phyloP scores from a whole-genome alignment of 2,888 invertebrate genomes.

The Spialia ferax region DNA sequence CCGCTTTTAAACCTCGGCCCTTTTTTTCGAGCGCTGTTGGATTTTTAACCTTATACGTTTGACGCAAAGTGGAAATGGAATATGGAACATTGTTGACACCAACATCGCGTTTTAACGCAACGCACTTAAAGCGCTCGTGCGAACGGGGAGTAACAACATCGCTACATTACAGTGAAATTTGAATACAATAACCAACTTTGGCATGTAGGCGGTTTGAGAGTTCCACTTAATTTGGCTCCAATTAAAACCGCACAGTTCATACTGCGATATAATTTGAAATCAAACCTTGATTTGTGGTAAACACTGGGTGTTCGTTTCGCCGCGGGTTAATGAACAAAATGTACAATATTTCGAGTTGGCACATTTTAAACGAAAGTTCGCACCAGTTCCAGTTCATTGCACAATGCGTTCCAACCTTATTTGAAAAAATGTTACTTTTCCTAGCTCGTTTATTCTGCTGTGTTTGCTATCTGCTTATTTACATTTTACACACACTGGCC shows the following conservation, averaged over 20 bases:
- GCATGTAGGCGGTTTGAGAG: slow-evolving; percentile 40
- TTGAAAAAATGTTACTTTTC: slow-evolving; percentile 16
- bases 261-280: slow-evolving; percentile 24
- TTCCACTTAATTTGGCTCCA: slow-evolving; percentile 43
- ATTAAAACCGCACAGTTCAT: slow-evolving; percentile 33
- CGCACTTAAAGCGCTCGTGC: too few relatives aligned
- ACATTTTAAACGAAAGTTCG: neutral
- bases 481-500: neutral
- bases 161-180: slow-evolving; percentile 56
- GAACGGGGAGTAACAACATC: slow-evolving; percentile 13
- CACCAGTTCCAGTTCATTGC: slow-evolving; percentile 22
- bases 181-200: slow-evolving; percentile 60
- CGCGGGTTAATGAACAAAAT: neutral
- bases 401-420: slow-evolving; percentile 24
- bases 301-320: neutral
- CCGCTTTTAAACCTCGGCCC: too few relatives aligned
- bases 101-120: too few relatives aligned
- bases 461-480: neutral
- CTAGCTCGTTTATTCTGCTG: neutral
- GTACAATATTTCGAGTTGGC: neutral
- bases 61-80: too few relatives aligned
- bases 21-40: too few relatives aligned
- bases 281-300: slow-evolving; percentile 29
- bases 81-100: too few relatives aligned
- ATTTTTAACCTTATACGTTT: too few relatives aligned